These are phyloP conservation scores for Telmatherina bonti DNA, from an alignment of 2,797 vertebrate species.

Conservation along the genomic window DNA sequence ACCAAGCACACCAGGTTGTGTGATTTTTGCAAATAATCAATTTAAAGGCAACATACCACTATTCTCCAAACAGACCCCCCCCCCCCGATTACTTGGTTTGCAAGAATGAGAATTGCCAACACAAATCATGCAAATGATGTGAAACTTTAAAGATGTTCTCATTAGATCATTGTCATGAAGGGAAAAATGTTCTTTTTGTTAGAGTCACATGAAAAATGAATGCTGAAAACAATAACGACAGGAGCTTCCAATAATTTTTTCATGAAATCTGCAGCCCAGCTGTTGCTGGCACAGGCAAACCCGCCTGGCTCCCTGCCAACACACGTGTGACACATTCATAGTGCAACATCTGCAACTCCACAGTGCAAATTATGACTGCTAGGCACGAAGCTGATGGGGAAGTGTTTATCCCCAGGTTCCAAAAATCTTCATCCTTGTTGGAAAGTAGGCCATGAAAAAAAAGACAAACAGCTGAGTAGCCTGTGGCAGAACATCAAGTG, in stretches of 20 bases:
- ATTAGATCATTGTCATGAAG: neutral
- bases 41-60: neutral
- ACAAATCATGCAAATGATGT: neutral
- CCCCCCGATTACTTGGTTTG: neutral
- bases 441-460: constrained; percentile 74
- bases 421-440: constrained; percentile 51
- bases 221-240: neutral
- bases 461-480: constrained; percentile 75
- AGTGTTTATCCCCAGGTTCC: constrained; percentile 66
- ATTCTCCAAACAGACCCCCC: neutral
- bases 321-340: constrained; percentile 19
- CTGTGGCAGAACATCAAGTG: constrained; percentile 74
- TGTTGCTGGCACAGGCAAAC: constrained; percentile 24
- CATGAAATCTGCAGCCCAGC: constrained; percentile 35
- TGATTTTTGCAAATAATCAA: constrained; percentile 1
- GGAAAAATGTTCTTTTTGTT: neutral
- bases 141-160: neutral
- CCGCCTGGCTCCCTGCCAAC: constrained; percentile 37
- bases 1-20: constrained; percentile 3
- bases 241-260: constrained; percentile 13
- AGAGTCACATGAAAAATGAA: neutral
- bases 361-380: constrained; percentile 21
- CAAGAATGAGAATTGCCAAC: neutral
- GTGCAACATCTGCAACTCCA: constrained; percentile 32
- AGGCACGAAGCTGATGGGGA: constrained; percentile 45